phyloP scores from a whole-genome alignment of 2,113 vertebrate species.

The Anarrhichthys ocellatus region DNA sequence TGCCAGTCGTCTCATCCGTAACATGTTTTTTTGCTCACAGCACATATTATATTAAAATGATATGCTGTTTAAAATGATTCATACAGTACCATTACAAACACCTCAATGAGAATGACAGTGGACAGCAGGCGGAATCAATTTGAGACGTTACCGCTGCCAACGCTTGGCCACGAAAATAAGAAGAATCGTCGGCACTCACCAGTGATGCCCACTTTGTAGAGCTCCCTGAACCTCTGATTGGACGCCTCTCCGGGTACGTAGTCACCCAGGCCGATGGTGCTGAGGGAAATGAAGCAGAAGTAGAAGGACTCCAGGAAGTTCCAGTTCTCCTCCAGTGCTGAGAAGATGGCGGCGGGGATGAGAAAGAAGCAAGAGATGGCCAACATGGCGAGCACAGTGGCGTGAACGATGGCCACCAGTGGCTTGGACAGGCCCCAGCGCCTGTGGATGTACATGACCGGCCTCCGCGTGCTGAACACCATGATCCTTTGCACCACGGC shows the following conservation, averaged over 20 bases:
- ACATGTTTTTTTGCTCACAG: not conserved
- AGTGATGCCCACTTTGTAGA: conserved; percentile 96
- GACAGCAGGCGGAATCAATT: not conserved
- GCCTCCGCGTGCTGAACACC: conserved; percentile 89
- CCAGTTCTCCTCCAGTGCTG: conserved; percentile 93
- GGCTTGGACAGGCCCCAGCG: conserved; percentile 94
- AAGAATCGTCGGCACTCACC: conserved; percentile 83
- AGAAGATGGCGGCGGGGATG: conserved; percentile 94
- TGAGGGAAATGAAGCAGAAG: conserved; percentile 98
- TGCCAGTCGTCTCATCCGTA: not conserved
- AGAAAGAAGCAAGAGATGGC: conserved; percentile 92
- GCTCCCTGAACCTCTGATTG: conserved; percentile 92
- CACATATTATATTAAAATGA: not conserved
- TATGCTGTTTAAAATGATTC: not conserved
- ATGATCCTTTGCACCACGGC: conserved; percentile 96
- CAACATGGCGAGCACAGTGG: conserved; percentile 85
- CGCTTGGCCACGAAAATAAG: not conserved
- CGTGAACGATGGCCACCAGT: conserved; percentile 89
- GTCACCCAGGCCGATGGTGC: conserved; percentile 96
- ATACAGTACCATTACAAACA: not conserved
- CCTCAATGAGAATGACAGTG: not conserved
- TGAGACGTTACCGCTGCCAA: not conserved
- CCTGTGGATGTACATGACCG: conserved; percentile 88
- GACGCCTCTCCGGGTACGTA: conserved; percentile 95
- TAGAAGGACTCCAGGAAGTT: conserved; percentile 98